Conservation (phyloP, 2,888 invertebrate genomes). For the Latheticus oryzae region DNA sequence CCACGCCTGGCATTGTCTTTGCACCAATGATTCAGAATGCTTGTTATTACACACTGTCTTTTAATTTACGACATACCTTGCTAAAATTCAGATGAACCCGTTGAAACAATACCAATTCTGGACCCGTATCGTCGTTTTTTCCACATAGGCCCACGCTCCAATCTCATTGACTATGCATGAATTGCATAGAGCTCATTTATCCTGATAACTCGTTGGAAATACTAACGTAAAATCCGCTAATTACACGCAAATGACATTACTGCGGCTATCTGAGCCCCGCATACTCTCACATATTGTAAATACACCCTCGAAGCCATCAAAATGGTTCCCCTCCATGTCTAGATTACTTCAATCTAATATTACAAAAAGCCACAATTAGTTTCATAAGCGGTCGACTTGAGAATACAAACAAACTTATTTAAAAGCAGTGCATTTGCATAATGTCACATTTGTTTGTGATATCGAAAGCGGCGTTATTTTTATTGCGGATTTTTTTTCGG, state of each 20-base stretch:
- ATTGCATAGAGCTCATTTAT: slow-evolving; percentile 27
- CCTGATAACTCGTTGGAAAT: slow-evolving; percentile 20
- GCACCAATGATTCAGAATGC: slow-evolving; percentile 9
- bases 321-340: background rate
- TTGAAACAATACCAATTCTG: slow-evolving; percentile 25
- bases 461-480: slow-evolving; percentile 32
- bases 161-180: slow-evolving; percentile 30
- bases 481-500: slow-evolving; percentile 24
- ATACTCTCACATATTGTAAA: slow-evolving; percentile 14
- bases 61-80: slow-evolving; percentile 20
- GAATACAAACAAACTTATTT: slow-evolving; percentile 2
- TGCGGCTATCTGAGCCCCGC: slow-evolving; percentile 24
- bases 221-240: slow-evolving; percentile 26
- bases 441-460: slow-evolving; percentile 26
- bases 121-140: slow-evolving; percentile 5
- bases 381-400: slow-evolving; percentile 4
- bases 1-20: slow-evolving; percentile 22
- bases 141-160: slow-evolving; percentile 8
- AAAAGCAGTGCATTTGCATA: slow-evolving; percentile 27
- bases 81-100: slow-evolving; percentile 22
- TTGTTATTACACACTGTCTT: slow-evolving; percentile 14
- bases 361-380: slow-evolving; percentile 3
- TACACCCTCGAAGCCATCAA: slow-evolving; percentile 11
- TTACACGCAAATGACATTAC: slow-evolving; percentile 34
- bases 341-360: slow-evolving; percentile 10